Evolutionary conservation across 2,888 invertebrate species (phyloP).

Genomic region (Axea sp.): DNA sequence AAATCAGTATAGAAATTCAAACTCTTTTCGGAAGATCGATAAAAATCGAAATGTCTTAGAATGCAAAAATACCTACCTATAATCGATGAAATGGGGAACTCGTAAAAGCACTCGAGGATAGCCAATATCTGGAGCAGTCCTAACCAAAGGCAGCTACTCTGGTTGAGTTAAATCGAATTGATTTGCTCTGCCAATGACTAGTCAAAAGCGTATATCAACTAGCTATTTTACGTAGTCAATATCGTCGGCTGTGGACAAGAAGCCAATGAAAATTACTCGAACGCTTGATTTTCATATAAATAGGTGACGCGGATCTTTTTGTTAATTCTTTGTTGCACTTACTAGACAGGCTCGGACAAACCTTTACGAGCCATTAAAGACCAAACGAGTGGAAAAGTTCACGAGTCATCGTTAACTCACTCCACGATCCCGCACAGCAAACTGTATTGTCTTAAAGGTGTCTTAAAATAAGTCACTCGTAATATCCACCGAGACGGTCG

Average conservation of each 20-base stretch:
- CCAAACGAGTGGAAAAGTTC: conserved; percentile 30
- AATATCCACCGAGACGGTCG: conserved; percentile 10
- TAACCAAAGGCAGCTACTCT: conserved; percentile 8
- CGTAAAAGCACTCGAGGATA: neutral
- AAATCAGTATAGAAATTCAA: too few relatives aligned
- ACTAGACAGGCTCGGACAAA: neutral
- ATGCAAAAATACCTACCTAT: neutral
- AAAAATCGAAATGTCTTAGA: neutral
- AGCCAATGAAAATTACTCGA: neutral
- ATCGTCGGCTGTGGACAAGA: too few relatives aligned
- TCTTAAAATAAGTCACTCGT: conserved; percentile 35
- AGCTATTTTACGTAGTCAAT: neutral
- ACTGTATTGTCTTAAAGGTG: conserved; percentile 22
- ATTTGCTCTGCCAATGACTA: conserved; percentile 18
- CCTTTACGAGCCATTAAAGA: conserved; percentile 25
- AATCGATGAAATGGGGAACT: conserved; percentile 2
- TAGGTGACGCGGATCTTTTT: conserved; percentile 3
- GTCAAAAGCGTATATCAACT: conserved; percentile 11
- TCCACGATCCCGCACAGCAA: conserved; percentile 9
- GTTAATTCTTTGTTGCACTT: conserved; percentile 9
- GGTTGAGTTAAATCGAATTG: conserved; percentile 15
- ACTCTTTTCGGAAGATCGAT: neutral
- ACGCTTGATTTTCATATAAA: conserved; percentile 23
- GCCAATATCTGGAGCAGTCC: conserved; percentile 1
- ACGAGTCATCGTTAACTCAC: conserved; percentile 28